Percentiles rank a stretch among this genome's conserved stretches.
Conservation (phyloP, 2,113 vertebrate species). For the Urocitellus parryii region DNA sequence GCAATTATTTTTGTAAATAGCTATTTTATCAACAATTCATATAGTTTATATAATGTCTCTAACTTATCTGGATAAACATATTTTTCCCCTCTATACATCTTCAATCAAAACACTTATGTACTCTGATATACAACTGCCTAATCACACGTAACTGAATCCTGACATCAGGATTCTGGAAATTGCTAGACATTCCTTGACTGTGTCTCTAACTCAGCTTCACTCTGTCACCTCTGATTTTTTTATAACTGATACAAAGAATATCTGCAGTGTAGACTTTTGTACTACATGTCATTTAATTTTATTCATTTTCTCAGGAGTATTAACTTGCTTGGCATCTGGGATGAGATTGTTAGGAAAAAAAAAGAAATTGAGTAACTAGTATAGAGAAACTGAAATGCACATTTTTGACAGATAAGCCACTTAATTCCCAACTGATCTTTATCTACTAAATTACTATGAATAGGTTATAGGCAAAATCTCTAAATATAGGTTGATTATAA, state of each 20-base stretch:
- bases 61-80: background rate
- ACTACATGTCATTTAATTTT: background rate
- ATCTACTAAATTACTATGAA: background rate
- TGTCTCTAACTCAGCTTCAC: background rate
- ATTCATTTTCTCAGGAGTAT: background rate
- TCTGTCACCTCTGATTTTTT: background rate
- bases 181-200: background rate
- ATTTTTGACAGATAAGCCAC: background rate
- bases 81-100: background rate
- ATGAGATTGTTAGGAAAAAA: background rate
- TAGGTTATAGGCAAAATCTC: background rate
- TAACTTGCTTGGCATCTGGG: background rate
- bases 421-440: conserved; percentile 10
- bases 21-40: background rate
- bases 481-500: background rate
- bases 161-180: conserved; percentile 16
- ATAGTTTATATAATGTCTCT: background rate
- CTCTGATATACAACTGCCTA: background rate
- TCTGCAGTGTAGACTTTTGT: background rate
- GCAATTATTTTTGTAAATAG: background rate
- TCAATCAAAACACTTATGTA: conserved; percentile 18
- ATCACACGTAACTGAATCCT: background rate
- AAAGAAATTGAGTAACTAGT: background rate
- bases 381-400: background rate
- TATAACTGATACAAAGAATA: background rate